phyloP scores from a whole-genome alignment of 2,888 invertebrate genomes.

The Bhutanitis thaidina region DNA sequence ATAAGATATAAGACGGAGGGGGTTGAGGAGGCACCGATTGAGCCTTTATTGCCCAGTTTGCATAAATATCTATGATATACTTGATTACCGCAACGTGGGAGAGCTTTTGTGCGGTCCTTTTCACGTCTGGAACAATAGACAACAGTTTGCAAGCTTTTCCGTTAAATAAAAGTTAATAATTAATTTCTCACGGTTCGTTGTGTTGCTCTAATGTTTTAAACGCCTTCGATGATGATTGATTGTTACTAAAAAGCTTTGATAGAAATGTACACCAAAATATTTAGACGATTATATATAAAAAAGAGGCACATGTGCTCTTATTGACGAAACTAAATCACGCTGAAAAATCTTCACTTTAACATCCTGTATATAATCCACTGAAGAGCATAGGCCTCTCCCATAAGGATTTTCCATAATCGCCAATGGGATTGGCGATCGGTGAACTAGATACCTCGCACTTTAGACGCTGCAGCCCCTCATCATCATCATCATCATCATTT shows the following conservation, averaged over 20 bases:
- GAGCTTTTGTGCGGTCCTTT: slow-evolving; percentile 46
- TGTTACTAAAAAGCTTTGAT: neutral
- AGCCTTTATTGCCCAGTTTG: slow-evolving; percentile 40
- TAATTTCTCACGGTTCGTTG: slow-evolving; percentile 17
- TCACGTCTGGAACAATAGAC: slow-evolving; percentile 23
- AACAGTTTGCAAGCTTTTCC: neutral
- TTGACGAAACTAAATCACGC: too few species aligned
- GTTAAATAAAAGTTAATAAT: neutral
- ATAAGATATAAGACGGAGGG: slow-evolving; percentile 38
- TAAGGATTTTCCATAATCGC: too few species aligned
- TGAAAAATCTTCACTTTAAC: too few species aligned
- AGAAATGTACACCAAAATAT: too few species aligned
- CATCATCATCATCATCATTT: too few species aligned
- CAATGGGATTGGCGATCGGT: too few species aligned
- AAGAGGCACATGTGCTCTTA: too few species aligned
- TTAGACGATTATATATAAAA: too few species aligned
- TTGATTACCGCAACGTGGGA: slow-evolving; percentile 46
- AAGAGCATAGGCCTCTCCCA: too few species aligned
- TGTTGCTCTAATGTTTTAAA: slow-evolving; percentile 2
- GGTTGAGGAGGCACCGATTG: slow-evolving; percentile 26
- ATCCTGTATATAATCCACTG: too few species aligned
- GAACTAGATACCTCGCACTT: too few species aligned
- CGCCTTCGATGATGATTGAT: neutral
- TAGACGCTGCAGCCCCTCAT: too few species aligned
- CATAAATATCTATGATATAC: slow-evolving; percentile 50